A percentile compares a stretch with the other conserved stretches of the same genome.
Conservation (phyloP, 2,113 vertebrate genomes). For the Suricata suricatta region DNA sequence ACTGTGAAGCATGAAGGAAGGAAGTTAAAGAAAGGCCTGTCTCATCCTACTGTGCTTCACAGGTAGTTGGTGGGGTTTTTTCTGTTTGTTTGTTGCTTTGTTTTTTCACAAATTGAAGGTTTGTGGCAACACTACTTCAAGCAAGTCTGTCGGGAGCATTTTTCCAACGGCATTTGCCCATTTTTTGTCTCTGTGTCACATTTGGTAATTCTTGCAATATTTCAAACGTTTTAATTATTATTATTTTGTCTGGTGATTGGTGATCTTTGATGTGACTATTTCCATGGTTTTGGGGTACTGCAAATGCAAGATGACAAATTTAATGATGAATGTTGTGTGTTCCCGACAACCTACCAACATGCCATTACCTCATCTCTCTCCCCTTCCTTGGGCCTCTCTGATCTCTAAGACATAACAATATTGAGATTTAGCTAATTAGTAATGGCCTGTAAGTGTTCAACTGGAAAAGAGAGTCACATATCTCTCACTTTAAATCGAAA, state of each 20-base stretch:
- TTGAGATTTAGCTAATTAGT: neutral
- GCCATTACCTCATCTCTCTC: neutral
- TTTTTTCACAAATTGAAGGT: neutral
- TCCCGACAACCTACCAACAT: neutral
- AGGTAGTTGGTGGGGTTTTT: neutral
- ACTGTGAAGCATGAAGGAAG: neutral
- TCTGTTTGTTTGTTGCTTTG: neutral
- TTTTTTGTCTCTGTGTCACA: neutral
- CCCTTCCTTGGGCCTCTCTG: neutral
- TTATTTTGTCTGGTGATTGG: neutral
- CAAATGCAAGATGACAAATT: neutral
- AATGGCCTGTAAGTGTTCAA: neutral
- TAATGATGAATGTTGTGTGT: neutral
- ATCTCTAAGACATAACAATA: neutral
- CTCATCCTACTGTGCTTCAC: neutral
- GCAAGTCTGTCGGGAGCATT: neutral
- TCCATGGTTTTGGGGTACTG: neutral
- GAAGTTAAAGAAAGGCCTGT: neutral
- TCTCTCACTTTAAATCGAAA: neutral
- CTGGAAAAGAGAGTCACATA: neutral
- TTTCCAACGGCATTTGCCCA: neutral
- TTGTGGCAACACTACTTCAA: neutral
- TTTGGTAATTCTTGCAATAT: neutral
- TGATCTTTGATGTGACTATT: neutral
- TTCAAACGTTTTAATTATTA: neutral